Base-by-base conservation (phyloP, 2,888 invertebrate species). In the Cartodere bifasciata region DNA sequence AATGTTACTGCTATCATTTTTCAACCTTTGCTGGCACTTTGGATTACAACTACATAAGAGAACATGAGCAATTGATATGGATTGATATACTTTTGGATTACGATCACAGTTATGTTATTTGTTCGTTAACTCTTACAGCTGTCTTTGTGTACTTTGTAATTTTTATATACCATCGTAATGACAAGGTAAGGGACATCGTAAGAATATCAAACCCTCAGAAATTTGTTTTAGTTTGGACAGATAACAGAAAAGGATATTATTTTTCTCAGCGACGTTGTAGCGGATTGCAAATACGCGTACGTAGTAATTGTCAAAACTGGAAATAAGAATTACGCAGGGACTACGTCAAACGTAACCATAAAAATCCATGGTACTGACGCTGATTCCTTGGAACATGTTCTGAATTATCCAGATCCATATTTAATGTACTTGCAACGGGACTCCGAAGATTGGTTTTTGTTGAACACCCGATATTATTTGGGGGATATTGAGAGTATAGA, bases 341-440 rank as follows among this genome's bases (percentile, higher is more conserved):
- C 40, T 4, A 35, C 38, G 1, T 40, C 40, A 12, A 34, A 33
- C 5, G 20, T 40, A 9, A 27, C 20, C n/a, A 31, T 40, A 6
- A 15, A 24, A 20, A n/a, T 35, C 5, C 16, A 23, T 17, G 35
- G 35, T 10, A 4, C 4, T 9, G 17, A 22, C 9, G 21, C 11
- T 12, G 9, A 4, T 26, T 34, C 31, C 3, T 23, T 50, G 52
- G 44, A 44, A 25, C 52, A 52, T 23, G 43, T 49, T 5, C 30
- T 52, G 3, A 52, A 52, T 35, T 51, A 45, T 41, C 52, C 52
- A 2, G 52, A 52, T 35, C 50, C 50, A 1, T 40, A 50, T 14
- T 24, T 43, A 20, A 29, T 28, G 9, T 35, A 50, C 15, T 30
- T 52, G 4, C 48, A 48, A 39, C 43, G 32, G 23, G 36, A 39